Conservation (phyloP, 2,113 vertebrate species). For the Colistium nudipinnis region DNA sequence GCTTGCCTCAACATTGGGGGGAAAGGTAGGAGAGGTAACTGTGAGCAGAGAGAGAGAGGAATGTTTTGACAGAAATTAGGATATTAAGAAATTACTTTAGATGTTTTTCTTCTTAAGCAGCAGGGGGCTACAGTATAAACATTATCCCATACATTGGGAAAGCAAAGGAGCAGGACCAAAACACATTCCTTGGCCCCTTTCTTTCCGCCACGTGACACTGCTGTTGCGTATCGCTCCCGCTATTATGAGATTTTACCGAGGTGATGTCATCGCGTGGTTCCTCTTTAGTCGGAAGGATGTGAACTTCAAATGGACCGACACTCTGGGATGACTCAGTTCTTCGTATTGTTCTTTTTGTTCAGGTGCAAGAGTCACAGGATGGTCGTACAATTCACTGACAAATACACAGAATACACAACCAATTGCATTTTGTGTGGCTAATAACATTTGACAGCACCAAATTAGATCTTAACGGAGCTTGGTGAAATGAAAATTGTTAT, state of each 20-base stretch:
- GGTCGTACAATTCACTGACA: neutral
- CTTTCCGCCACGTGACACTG: neutral
- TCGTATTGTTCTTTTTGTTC: neutral
- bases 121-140: neutral
- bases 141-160: neutral
- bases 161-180: neutral
- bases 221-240: neutral
- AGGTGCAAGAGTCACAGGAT: neutral
- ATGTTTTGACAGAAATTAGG: constrained; percentile 15
- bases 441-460: too few species aligned
- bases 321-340: neutral
- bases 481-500: too few species aligned
- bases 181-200: neutral
- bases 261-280: neutral
- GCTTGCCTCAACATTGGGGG: neutral
- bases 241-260: neutral
- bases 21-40: constrained; percentile 9
- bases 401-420: neutral
- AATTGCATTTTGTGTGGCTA: too few species aligned
- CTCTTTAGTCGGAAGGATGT: neutral
- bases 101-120: neutral
- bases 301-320: neutral
- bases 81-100: constrained; percentile 9
- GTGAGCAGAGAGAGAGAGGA: constrained; percentile 8
- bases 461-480: too few species aligned